phyloP scores from a whole-genome alignment of 1,140 invertebrate species.

The Diorhabda sublineata region DNA sequence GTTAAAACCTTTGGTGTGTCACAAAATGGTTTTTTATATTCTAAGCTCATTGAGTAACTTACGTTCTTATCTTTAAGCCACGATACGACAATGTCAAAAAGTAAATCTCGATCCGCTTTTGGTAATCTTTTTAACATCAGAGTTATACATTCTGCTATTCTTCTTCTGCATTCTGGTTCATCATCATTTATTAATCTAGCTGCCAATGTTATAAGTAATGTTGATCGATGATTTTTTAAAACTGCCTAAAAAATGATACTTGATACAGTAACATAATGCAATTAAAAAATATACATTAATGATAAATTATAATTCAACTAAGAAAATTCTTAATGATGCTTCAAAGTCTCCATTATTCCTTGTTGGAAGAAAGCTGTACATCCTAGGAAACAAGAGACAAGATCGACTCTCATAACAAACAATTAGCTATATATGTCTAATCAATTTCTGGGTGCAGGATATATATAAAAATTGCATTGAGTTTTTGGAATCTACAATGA shows the following conservation, averaged over 20 bases:
- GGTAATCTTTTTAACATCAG: constrained; percentile 57
- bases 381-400: no score
- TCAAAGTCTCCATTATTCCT: no score
- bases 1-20: constrained; percentile 7
- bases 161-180: constrained; percentile 61
- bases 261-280: no score
- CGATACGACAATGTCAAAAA: constrained; percentile 61
- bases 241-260: constrained; percentile 51
- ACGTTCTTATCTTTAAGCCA: constrained; percentile 71
- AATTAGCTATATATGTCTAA: no score
- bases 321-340: no score
- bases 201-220: constrained; percentile 72
- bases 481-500: no score
- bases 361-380: no score
- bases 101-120: constrained; percentile 53
- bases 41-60: constrained; percentile 20
- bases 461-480: no score
- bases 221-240: constrained; percentile 58
- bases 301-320: no score
- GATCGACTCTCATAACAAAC: no score
- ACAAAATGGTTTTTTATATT: constrained; percentile 1
- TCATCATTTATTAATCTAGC: constrained; percentile 70
- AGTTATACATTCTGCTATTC: constrained; percentile 63
- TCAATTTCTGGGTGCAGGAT: no score
- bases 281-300: no score